These are phyloP conservation scores for Corythornis leucogaster DNA, from an alignment of 2,797 vertebrate genomes.

Conservation along the genomic window DNA sequence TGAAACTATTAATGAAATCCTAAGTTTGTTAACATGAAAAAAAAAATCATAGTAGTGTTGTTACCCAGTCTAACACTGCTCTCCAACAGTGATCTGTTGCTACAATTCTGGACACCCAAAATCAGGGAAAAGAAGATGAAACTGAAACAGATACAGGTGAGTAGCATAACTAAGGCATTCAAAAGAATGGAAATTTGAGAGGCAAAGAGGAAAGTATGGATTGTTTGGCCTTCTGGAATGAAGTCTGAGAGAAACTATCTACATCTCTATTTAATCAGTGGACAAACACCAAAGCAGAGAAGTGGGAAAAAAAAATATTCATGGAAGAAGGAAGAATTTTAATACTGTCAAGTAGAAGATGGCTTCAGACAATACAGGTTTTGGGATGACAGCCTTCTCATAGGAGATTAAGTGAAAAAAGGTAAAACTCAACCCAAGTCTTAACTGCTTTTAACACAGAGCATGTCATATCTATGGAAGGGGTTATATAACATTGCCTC, in stretches of 20 bases:
- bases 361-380: not conserved
- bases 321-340: not conserved
- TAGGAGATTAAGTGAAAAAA: not conserved
- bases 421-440: not conserved
- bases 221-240: not conserved
- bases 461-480: accelerated
- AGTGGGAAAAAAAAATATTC: not conserved
- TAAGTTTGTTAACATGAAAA: not conserved
- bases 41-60: not conserved
- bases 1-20: not conserved
- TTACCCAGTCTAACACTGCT: not conserved
- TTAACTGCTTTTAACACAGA: not conserved
- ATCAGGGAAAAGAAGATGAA: not conserved
- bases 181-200: not conserved
- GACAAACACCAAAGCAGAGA: not conserved
- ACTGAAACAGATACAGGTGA: not conserved
- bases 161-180: not conserved
- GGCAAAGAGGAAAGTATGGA: not conserved
- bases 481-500: not conserved
- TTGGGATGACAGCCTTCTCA: not conserved
- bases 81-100: not conserved
- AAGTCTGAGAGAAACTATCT: not conserved
- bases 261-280: not conserved
- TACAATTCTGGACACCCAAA: not conserved
- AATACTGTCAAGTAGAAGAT: not conserved